Conservation (phyloP, 2,888 invertebrate species). For the Polydrusus pterygomalis region DNA sequence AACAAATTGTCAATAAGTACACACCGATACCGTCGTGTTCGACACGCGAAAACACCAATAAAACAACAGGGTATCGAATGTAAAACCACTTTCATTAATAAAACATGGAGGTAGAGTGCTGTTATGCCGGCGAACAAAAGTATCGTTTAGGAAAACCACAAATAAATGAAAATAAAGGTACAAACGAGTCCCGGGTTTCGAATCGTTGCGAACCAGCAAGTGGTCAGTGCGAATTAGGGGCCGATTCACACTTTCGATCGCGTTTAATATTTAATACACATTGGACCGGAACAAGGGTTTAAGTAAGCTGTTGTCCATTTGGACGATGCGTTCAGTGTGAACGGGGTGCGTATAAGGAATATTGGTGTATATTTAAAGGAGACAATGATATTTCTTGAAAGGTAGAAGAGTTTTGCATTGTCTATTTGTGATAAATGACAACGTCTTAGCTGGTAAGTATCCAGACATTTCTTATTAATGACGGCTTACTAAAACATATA, state of each 20-base stretch:
- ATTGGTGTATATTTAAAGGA: no score
- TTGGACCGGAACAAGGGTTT: not conserved
- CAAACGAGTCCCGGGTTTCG: constrained; percentile 39
- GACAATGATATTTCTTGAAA: no score
- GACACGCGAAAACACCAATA: constrained; percentile 15
- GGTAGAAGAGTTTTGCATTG: no score
- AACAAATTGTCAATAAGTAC: not conserved
- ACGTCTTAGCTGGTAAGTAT: no score
- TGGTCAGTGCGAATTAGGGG: constrained; percentile 29
- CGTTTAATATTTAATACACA: not conserved
- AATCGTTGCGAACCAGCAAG: constrained; percentile 24
- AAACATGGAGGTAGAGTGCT: constrained; percentile 44
- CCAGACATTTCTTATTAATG: no score
- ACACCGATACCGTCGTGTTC: constrained; percentile 18
- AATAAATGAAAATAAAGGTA: constrained; percentile 53
- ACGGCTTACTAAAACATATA: no score
- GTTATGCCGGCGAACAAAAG: constrained; percentile 30
- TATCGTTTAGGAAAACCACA: constrained; percentile 49
- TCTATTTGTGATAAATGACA: no score
- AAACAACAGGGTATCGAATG: constrained; percentile 39
- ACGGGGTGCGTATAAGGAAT: no score
- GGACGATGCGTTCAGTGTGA: no score
- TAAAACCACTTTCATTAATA: constrained; percentile 48
- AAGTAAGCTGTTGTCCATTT: not conserved
- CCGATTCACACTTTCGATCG: constrained; percentile 25